Percentiles rank a stretch among this genome's conserved stretches.
phyloP scores from a whole-genome alignment of 2,888 invertebrate species.

The Lycaena phlaeas region DNA sequence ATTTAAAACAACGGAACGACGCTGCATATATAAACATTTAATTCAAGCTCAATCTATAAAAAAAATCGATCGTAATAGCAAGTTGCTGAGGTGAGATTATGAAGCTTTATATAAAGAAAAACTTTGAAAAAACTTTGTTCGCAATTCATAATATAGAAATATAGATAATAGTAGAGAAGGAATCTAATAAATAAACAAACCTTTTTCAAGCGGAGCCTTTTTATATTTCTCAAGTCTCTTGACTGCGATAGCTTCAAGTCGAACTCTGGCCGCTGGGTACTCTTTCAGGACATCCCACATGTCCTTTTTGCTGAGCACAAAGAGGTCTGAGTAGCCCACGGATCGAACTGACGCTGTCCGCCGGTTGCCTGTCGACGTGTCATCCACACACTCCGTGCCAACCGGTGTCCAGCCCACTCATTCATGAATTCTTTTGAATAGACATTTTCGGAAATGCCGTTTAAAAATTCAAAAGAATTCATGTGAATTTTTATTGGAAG shows the following conservation, averaged over 20 bases:
- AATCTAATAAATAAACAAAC: conserved; percentile 55
- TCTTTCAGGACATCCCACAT: conserved; percentile 99
- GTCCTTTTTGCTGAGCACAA: conserved; percentile 98
- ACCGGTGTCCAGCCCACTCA: conserved; percentile 46
- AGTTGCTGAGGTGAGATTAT: too few relatives aligned
- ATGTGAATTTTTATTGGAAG: conserved; percentile 6
- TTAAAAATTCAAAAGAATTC: conserved; percentile 6
- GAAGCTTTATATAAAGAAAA: too few relatives aligned
- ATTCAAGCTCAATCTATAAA: too few relatives aligned
- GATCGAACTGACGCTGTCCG: conserved; percentile 98
- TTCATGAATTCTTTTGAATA: conserved; percentile 35
- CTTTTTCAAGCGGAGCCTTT: conserved; percentile 93
- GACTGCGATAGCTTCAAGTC: conserved; percentile 97
- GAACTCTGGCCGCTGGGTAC: conserved; percentile 93
- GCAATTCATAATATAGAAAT: too few relatives aligned
- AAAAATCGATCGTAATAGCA: too few relatives aligned
- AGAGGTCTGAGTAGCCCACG: conserved; percentile 98
- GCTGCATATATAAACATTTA: too few relatives aligned
- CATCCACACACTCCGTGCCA: conserved; percentile 73
- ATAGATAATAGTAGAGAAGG: too few relatives aligned
- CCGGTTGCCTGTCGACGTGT: conserved; percentile 89
- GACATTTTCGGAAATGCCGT: neutral
- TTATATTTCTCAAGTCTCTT: conserved; percentile 98
- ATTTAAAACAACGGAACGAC: too few relatives aligned
- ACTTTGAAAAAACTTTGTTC: too few relatives aligned